Percentiles rank a stretch among this genome's conserved stretches.
Conservation (phyloP, 2,113 vertebrate genomes). For the Brevimyrus niger region DNA sequence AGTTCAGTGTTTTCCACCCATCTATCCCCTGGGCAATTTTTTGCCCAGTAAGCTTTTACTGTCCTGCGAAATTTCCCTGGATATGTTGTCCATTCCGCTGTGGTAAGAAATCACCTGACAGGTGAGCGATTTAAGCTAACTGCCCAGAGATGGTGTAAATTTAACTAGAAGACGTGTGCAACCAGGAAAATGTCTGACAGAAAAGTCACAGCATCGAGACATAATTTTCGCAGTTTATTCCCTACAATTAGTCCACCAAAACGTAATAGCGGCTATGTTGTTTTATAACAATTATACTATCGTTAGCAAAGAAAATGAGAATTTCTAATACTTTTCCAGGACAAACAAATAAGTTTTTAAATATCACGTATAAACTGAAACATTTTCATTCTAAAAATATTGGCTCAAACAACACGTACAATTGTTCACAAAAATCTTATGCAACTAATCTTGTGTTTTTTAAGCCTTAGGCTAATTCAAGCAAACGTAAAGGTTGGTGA, state of each 20-base stretch:
- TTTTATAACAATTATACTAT: not conserved
- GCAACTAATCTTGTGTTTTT: not conserved
- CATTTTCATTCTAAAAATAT: not conserved
- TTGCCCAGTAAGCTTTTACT: constrained; percentile 4
- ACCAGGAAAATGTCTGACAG: not conserved
- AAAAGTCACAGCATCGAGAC: not conserved
- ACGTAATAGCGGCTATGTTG: not conserved
- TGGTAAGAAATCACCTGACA: not conserved
- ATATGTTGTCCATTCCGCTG: not conserved
- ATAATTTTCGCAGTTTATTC: not conserved
- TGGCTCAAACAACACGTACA: not conserved
- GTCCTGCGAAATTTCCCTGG: not conserved
- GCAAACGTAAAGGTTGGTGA: not conserved
- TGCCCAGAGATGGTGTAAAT: not conserved
- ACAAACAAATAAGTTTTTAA: not conserved
- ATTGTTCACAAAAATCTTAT: not conserved
- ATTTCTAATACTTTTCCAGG: not conserved
- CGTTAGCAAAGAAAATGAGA: not conserved
- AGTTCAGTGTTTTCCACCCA: not conserved
- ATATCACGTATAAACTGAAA: not conserved
- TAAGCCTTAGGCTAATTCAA: not conserved
- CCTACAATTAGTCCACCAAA: not conserved
- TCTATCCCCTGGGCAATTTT: not conserved
- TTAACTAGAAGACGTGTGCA: not conserved
- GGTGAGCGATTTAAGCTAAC: not conserved